Evolutionary conservation across 1,140 invertebrate genomes (phyloP).

Genomic region (Mylabris phalerata): DNA sequence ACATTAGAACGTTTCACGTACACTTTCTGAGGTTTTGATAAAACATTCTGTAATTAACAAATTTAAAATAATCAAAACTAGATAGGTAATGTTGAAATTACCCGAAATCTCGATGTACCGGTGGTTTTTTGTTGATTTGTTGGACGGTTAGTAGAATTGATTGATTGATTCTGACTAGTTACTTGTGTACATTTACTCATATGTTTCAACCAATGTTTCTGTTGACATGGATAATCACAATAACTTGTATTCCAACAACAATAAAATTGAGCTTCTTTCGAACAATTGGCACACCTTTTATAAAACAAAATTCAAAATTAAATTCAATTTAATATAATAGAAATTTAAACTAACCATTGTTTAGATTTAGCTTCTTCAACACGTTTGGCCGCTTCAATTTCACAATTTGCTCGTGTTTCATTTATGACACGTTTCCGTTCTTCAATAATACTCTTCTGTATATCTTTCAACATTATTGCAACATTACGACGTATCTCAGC

Average conservation of each 20-base stretch:
- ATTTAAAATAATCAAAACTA: background rate
- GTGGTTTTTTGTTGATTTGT: slow-evolving; percentile 23
- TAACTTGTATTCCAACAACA: slow-evolving; percentile 95
- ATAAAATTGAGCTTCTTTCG: slow-evolving; percentile 80
- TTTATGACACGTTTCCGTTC: slow-evolving; percentile 56
- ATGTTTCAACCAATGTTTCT: slow-evolving; percentile 61
- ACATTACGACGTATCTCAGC: slow-evolving; percentile 56
- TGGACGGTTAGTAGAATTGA: slow-evolving; percentile 11
- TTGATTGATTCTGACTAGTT: slow-evolving; percentile 14
- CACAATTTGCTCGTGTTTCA: slow-evolving; percentile 53
- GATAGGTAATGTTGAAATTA: slow-evolving; percentile 22
- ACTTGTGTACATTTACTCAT: slow-evolving; percentile 41
- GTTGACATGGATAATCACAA: slow-evolving; percentile 79
- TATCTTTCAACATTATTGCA: slow-evolving; percentile 55
- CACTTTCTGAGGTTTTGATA: slow-evolving; percentile 9
- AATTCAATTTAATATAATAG: background rate
- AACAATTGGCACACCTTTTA: slow-evolving; percentile 66
- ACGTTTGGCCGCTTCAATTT: slow-evolving; percentile 56
- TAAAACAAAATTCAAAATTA: slow-evolving; percentile 1
- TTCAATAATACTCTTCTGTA: slow-evolving; percentile 56
- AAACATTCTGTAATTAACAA: slow-evolving; percentile 2
- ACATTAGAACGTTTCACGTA: slow-evolving; percentile 2
- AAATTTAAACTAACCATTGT: slow-evolving; percentile 55
- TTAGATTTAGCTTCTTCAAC: slow-evolving; percentile 72
- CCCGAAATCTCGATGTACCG: slow-evolving; percentile 22